Conservation (phyloP, 2,888 invertebrate genomes). For the Theodoxus fluviatilis region DNA sequence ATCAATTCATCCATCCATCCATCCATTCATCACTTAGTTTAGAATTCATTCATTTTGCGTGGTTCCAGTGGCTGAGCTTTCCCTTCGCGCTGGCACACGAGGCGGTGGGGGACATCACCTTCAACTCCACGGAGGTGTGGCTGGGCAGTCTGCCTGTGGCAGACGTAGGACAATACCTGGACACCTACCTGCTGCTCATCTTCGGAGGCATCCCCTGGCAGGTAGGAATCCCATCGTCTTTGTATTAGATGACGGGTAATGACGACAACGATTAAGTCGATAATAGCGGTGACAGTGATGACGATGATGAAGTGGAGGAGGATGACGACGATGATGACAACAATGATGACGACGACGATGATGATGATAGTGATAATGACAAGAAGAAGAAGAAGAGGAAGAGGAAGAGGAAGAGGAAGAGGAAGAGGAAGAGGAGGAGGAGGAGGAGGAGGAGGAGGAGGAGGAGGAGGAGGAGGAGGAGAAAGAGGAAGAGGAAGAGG, state of each 20-base stretch:
- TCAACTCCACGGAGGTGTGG: conserved; percentile 71
- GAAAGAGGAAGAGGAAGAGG: no score
- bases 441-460: background rate
- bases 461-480: background rate
- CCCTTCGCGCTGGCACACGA: conserved; percentile 92
- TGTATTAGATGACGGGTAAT: no score
- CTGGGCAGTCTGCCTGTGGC: conserved; percentile 42
- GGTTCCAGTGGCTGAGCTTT: conserved; percentile 87
- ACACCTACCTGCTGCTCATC: conserved; percentile 45
- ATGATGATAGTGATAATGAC: background rate
- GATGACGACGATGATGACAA: no score
- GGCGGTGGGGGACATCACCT: conserved; percentile 80
- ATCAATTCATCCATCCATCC: background rate
- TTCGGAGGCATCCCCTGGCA: conserved; percentile 53
- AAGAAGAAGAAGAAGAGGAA: background rate
- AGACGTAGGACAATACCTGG: conserved; percentile 51
- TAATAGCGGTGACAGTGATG: no score
- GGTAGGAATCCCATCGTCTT: conserved; percentile 34
- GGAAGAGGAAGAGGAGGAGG: background rate
- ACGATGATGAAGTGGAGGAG: no score
- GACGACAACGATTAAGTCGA: no score
- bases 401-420: background rate
- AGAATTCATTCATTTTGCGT: conserved; percentile 31
- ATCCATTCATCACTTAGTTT: no score
- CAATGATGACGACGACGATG: no score